Base-by-base conservation (phyloP, 2,888 invertebrate species). In the Leucophora obtusa region DNA sequence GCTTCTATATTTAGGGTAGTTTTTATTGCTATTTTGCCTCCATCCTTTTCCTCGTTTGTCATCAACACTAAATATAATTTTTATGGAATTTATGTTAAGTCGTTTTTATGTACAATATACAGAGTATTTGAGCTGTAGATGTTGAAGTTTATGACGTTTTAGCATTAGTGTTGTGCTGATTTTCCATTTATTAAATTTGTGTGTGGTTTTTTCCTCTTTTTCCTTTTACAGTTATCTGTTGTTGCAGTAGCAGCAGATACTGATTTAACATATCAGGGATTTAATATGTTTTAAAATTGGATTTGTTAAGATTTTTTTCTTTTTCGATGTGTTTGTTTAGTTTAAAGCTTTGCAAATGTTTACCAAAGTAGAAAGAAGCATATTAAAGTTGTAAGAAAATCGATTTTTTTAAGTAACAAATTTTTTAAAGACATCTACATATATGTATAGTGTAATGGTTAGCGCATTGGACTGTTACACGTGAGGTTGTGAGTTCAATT, bases 261-360 rank as follows among this genome's bases (percentile, higher is more conserved):
- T 81, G 81, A 81, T 81, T 81, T 81, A 81, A 81, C 77, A 81
- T 81, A 73, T 81, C 81, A 81, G 81, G 81, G 81, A 77, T 81
- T 81, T 77, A 77, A 82, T 82, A 79, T 82, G 75, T 82, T 79
- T 79, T 75, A 59, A 82, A 82, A 82, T 79, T 79, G 79, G 79
- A 79, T 82, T 82, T 82, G 75, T 68, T 72, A 68, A 66, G 75
- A 70, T 71, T 76, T 71, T 70, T 54, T 21, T 35, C 38, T 75
- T 70, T 59, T 43, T 47, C 53, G 47, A 66, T 60, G 56, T 76
- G 56, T 76, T 76, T 80, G 63, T 68, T 75, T 68, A 75, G 65
- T 63, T 50, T 43, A 62, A 68, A 56, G 66, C 65, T 7, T 73
- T 43, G 43, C 58, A 74, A 53, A 11, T 63, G 10, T 62, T 53